These are phyloP conservation scores for Orius laevigatus DNA, from an alignment of 1,140 invertebrate genomes.

Conservation along the genomic window DNA sequence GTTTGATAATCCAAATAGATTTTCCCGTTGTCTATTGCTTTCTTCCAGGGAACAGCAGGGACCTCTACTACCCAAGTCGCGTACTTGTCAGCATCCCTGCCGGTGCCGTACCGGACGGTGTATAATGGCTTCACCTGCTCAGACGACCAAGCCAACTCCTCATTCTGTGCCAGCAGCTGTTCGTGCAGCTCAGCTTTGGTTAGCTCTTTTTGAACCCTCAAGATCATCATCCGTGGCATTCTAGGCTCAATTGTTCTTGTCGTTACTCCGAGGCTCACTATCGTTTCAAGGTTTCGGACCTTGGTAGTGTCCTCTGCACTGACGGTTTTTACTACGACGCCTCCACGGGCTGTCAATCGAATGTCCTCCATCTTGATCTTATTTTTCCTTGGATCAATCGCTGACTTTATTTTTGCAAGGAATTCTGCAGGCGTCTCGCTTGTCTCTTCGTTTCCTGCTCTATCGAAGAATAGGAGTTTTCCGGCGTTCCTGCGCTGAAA, in stretches of 20 bases:
- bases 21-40: background rate
- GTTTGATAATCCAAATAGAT: background rate
- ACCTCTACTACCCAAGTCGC: slow-evolving; percentile 1
- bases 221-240: background rate
- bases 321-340: background rate
- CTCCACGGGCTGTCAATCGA: background rate
- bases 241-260: background rate
- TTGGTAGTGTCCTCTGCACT: background rate
- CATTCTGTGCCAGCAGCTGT: background rate
- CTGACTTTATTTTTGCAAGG: background rate
- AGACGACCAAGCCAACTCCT: background rate
- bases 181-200: background rate
- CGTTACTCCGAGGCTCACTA: background rate
- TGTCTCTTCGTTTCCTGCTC: too few species aligned
- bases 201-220: background rate
- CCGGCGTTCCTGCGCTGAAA: too few species aligned
- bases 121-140: background rate
- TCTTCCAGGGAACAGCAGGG: background rate
- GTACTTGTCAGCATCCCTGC: background rate
- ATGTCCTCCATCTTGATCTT: background rate
- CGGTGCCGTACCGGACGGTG: background rate
- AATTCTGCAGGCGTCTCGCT: background rate
- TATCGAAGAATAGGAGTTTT: too few species aligned
- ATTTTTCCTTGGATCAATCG: background rate
- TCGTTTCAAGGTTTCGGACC: background rate